A percentile compares a stretch with the other conserved stretches of the same genome.
Conservation (phyloP, 2,113 vertebrate genomes). For the Aegithalos caudatus region DNA sequence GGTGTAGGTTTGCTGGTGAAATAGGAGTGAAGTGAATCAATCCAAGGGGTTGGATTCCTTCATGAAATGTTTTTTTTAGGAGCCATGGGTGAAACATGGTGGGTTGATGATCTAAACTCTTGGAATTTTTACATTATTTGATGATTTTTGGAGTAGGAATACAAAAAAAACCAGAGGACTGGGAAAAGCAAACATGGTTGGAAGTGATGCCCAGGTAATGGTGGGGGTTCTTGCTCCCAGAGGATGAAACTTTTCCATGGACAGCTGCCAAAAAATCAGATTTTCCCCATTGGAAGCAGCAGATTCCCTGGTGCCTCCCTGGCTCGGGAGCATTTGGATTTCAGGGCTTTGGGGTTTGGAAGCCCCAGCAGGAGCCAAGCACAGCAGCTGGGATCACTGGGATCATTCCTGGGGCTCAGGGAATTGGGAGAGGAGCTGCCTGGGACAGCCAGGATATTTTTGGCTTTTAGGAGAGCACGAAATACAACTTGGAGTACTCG, state of each 20-base stretch:
- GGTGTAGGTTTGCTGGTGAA: background rate
- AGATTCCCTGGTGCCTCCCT: background rate
- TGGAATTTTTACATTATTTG: background rate
- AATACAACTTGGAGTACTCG: background rate
- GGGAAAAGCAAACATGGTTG: background rate
- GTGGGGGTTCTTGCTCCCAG: background rate
- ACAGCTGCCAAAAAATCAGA: background rate
- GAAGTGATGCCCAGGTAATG: background rate
- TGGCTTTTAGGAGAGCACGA: background rate
- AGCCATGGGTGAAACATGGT: background rate
- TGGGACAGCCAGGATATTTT: background rate
- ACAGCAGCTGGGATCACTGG: background rate
- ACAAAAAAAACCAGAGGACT: background rate
- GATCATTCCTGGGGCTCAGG: background rate
- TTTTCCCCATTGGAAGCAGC: background rate
- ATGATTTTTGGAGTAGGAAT: background rate
- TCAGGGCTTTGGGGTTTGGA: background rate
- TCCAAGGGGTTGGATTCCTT: background rate
- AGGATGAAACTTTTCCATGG: background rate
- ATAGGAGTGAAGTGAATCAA: background rate
- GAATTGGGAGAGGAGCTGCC: background rate
- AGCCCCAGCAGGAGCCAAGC: background rate
- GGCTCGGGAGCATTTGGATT: background rate
- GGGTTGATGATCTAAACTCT: background rate
- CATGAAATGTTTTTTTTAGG: background rate